Evolutionary conservation across 2,797 vertebrate species (phyloP), one percentile per base, ranked within the genome.

Genomic region (Pagetopsis macropterus): DNA sequence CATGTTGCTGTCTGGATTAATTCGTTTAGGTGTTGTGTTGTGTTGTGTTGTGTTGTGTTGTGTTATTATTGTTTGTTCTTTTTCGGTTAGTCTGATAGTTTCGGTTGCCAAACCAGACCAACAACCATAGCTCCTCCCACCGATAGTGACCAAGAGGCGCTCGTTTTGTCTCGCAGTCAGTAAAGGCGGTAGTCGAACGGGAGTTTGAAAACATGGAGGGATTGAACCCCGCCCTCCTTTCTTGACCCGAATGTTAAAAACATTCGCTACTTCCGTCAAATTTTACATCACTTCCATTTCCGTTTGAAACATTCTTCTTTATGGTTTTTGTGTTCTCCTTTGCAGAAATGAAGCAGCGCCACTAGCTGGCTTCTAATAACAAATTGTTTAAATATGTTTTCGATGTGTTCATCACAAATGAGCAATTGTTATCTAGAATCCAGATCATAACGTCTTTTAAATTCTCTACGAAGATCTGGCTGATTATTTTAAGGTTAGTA

Each of bases 221-320:
- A 0, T 1, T 23, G 5, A 55, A 60, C 50, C 12, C 87, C 88
- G 86, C 88, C 81, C 82, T 21, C 27, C 1, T 65, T 5, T 59
- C 2, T 56, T 58, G n/a, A 44, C 0, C 1, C 1, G 1, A 1
- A 23, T 40, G 0, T 0, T 0, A 0, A 58, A 84, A 85, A 54
- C 78, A 72, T 56, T 44, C 58, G 67, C 1, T 49, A 0, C 0
- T 9, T n/a, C 2, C 3, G 37, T 9, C 3, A 50, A 68, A 8
- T 0, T 0, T 0, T 1, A 40, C 52, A 3, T 57, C 14, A 65
- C 33, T 81, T 89, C 86, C 79, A 71, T 31, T 79, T 77, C 52
- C 65, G 59, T 45, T 72, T 5, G 3, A 3, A 3, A 17, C 0
- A 11, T 41, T 76, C 57, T 78, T 70, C 45, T 66, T 85, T 65